A percentile compares a stretch with the other conserved stretches of the same genome.
Evolutionary conservation across 2,113 vertebrate species (phyloP).

Genomic region (Alouatta palliata): DNA sequence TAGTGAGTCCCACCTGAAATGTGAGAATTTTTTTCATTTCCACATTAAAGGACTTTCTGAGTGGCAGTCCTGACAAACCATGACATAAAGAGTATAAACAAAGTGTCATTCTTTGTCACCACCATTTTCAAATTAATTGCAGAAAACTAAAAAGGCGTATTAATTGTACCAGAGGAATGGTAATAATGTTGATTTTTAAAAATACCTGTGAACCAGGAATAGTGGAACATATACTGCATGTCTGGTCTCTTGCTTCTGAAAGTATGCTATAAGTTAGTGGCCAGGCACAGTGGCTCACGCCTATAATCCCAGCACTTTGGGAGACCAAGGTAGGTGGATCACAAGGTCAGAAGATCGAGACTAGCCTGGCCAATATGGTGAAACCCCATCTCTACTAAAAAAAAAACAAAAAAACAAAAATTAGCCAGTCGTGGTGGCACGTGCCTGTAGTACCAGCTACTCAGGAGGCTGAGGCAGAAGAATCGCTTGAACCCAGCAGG

Average conservation of each 20-base stretch:
- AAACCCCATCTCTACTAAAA: too few relatives aligned
- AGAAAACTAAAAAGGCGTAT: neutral
- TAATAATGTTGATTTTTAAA: neutral
- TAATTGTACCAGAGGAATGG: neutral
- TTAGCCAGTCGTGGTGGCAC: too few relatives aligned
- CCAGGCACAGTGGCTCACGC: too few relatives aligned
- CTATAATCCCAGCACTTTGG: too few relatives aligned
- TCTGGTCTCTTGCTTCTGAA: neutral
- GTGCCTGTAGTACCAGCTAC: too few relatives aligned
- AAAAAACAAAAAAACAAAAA: too few relatives aligned
- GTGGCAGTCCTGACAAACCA: neutral
- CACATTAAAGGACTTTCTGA: neutral
- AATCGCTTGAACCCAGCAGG: too few relatives aligned
- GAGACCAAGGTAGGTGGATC: too few relatives aligned
- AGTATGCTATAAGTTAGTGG: neutral
- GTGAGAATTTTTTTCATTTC: neutral
- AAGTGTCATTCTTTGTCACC: neutral
- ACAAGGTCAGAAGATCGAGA: too few relatives aligned
- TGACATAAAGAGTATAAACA: neutral
- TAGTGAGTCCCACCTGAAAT: neutral
- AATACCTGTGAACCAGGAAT: neutral
- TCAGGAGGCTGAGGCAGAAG: too few relatives aligned
- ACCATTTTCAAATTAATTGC: neutral
- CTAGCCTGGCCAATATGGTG: too few relatives aligned
- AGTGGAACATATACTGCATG: neutral